Evolutionary conservation across 1,140 invertebrate species (phyloP).

Genomic region (Drosophila ercepeae): DNA sequence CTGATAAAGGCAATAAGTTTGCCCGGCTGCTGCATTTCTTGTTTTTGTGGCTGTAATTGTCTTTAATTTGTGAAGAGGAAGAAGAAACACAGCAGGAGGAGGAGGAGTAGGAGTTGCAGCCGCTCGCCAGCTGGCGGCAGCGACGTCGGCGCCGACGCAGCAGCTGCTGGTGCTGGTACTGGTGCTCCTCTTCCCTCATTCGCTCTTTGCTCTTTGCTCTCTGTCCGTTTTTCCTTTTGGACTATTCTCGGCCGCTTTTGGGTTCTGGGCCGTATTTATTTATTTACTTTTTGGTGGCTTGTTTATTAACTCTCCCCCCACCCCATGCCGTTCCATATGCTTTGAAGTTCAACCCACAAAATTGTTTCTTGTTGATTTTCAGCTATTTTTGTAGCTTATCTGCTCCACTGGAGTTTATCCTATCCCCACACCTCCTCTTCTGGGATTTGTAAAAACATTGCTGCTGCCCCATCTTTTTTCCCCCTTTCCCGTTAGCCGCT

Average conservation of each 20-base stretch:
- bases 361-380: conserved; percentile 48
- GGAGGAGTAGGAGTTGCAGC: conserved; percentile 30
- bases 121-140: conserved; percentile 10
- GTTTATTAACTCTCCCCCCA: conserved; percentile 65
- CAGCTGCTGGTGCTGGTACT: conserved; percentile 52
- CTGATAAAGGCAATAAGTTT: conserved; percentile 68
- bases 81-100: conserved; percentile 7
- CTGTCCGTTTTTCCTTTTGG: conserved; percentile 11
- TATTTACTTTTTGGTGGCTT: conserved; percentile 76
- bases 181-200: conserved; percentile 1
- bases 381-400: conserved; percentile 69
- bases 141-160: conserved; percentile 54
- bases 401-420: conserved; percentile 30
- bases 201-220: conserved; percentile 6
- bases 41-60: conserved; percentile 71
- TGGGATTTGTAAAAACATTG: conserved; percentile 18
- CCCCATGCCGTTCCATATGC: conserved; percentile 31
- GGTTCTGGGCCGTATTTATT: conserved; percentile 63
- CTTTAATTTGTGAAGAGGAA: conserved; percentile 65
- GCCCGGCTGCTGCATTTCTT: conserved; percentile 61
- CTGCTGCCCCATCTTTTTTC: conserved; percentile 25
- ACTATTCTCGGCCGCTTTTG: conserved; percentile 56
- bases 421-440: neutral
- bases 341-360: conserved; percentile 79
- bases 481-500: conserved; percentile 20